Evolutionary conservation across 2,797 vertebrate species (phyloP).

Genomic region (Fringilla coelebs): DNA sequence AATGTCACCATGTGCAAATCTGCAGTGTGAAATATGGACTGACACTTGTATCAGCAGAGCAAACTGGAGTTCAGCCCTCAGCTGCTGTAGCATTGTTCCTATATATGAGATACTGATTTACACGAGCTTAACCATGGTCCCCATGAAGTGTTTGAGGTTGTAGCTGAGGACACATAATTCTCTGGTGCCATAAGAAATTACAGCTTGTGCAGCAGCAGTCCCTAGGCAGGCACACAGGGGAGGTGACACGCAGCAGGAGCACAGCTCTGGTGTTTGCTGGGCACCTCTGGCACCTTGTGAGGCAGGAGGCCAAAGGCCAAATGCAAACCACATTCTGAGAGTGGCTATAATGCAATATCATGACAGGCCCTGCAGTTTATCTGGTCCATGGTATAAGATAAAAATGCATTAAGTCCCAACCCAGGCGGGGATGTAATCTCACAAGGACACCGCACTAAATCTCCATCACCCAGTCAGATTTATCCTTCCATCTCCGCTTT

Average conservation of each 20-base stretch:
- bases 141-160: background rate
- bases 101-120: background rate
- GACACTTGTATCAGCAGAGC: background rate
- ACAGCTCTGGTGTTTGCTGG: accelerated
- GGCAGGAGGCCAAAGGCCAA: conserved; percentile 21
- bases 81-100: background rate
- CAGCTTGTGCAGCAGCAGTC: background rate
- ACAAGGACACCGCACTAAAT: background rate
- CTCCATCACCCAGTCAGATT: background rate
- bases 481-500: background rate
- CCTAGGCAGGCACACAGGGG: background rate
- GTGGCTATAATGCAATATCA: background rate
- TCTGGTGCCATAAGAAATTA: background rate
- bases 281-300: background rate
- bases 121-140: background rate
- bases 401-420: background rate
- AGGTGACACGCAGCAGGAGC: accelerated
- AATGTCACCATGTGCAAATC: background rate
- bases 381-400: background rate
- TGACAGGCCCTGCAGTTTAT: background rate
- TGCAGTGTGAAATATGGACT: background rate
- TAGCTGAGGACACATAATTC: background rate
- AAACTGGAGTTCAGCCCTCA: background rate
- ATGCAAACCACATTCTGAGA: background rate
- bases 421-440: background rate